Base-by-base conservation (phyloP, 2,113 vertebrate species). In the Sphaerodactylus townsendi region DNA sequence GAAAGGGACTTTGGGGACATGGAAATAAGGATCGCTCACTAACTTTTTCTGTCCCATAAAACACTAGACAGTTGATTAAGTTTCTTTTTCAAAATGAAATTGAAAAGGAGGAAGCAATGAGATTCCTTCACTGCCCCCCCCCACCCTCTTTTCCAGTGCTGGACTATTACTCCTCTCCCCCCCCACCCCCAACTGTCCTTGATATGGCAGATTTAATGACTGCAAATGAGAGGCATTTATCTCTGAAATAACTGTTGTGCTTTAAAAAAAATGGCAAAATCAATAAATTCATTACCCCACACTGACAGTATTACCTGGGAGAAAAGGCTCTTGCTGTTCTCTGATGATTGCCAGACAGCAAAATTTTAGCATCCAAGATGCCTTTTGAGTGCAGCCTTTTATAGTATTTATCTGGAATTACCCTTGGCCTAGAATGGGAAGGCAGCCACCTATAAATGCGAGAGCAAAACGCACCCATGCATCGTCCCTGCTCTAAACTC, bases 151-250 rank as follows among this genome's bases (percentile, higher is more conserved):
- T 4, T 84, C 65, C 72, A 66, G 5, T 2, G 1, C 15, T 2
- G 59, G 79, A 48, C 81, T 85, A 82, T 92, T 92, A 91, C 86
- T 94, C 33, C 9, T 44, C 83, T 82, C 59, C 50, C 2, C 50
- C 50, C 14, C 59, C 53, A 21, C 19, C 53, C 2, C 75, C 82
- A 90, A 86, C 89, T 90, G 89, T 93, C 91, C 83, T 88, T 85
- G 69, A 69, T 0, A 5, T 85, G 84, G 90, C 92, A 92, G 94
- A 93, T 94, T 94, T 95, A 96, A 95, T 94, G 94, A 92, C 89
- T 90, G 89, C 88, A 92, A 93, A 93, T 89, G 88, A 92, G 93
- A 90, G 92, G 79, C 89, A 91, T 96, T 95, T 95, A 93, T 94
- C 92, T 96, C 91, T 88, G 89, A 95, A 96, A 93, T 89, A 90